Conservation (phyloP, 1,140 invertebrate species). For the Diorhabda carinulata region DNA sequence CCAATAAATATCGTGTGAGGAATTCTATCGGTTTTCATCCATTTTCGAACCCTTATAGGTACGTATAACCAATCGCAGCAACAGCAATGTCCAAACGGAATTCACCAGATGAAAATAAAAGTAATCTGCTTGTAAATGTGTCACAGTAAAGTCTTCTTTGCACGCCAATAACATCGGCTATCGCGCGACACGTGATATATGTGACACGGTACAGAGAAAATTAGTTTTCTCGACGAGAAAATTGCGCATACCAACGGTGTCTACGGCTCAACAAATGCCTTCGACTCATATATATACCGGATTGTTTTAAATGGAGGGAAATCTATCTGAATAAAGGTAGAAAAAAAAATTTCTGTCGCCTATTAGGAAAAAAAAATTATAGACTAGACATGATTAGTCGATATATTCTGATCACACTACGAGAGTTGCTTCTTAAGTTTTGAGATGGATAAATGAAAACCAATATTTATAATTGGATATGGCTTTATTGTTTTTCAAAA, state of each 20-base stretch:
- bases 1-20: neutral
- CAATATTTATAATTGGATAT: no score
- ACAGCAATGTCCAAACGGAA: conserved; percentile 37
- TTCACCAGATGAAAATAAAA: conserved; percentile 46
- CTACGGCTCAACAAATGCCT: neutral
- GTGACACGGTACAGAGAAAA: conserved; percentile 46
- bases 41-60: neutral
- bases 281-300: neutral
- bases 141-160: conserved; percentile 50
- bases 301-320: conserved; percentile 1
- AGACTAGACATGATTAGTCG: no score
- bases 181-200: conserved; percentile 47
- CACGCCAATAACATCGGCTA: conserved; percentile 45
- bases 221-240: conserved; percentile 43
- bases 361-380: no score
- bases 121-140: conserved; percentile 49
- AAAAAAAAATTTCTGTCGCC: neutral
- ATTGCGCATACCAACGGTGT: conserved; percentile 38
- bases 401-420: no score
- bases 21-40: neutral
- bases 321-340: neutral
- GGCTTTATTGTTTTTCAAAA: no score
- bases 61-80: conserved; percentile 1
- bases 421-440: no score
- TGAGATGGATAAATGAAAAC: no score